These are phyloP conservation scores for Pristiophorus japonicus DNA, from an alignment of 2,113 vertebrate genomes.

Conservation along the genomic window DNA sequence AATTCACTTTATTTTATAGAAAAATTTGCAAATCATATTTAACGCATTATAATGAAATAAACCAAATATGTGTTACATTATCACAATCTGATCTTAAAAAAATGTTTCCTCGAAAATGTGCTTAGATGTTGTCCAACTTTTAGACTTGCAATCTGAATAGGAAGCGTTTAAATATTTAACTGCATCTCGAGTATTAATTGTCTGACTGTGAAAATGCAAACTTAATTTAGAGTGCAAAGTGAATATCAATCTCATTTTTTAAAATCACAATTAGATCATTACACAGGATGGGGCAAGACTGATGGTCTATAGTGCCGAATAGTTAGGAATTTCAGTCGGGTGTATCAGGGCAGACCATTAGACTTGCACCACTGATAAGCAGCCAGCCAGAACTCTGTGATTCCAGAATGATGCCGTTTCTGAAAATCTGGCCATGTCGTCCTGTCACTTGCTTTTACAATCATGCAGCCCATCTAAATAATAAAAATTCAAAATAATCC, in stretches of 20 bases:
- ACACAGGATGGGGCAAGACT: background rate
- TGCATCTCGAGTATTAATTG: conserved; percentile 2
- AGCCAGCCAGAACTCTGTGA: background rate
- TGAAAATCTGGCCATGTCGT: background rate
- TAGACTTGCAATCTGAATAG: background rate
- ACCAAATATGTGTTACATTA: background rate
- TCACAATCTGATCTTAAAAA: background rate
- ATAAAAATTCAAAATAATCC: background rate
- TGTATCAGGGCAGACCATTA: background rate
- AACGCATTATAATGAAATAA: background rate
- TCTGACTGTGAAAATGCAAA: background rate
- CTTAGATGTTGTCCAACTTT: background rate
- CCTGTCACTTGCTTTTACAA: background rate
- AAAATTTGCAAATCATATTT: background rate
- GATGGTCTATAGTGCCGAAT: background rate
- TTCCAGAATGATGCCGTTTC: background rate
- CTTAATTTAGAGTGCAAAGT: background rate
- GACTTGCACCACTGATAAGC: background rate
- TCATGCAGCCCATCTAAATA: background rate
- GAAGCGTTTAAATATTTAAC: background rate
- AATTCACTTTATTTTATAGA: background rate
- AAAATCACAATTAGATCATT: background rate
- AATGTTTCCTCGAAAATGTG: too few relatives aligned
- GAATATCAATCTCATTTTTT: background rate
- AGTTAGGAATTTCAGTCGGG: background rate